phyloP scores from a whole-genome alignment of 1,140 invertebrate genomes.

The Scaptomyza pallida region DNA sequence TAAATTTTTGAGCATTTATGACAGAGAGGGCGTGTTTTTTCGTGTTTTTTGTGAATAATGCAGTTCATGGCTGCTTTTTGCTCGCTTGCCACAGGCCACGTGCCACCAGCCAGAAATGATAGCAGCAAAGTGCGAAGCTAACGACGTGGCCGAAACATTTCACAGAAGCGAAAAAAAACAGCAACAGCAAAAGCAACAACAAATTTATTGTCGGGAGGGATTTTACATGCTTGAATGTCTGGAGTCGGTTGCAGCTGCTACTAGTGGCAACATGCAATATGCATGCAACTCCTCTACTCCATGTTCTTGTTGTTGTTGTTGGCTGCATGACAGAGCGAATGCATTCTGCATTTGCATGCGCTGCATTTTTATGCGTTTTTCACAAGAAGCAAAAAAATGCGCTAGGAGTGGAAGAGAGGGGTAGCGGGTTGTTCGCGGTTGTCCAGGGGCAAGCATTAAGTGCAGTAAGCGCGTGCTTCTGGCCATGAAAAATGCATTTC shows the following conservation, averaged over 20 bases:
- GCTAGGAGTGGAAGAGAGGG: not conserved
- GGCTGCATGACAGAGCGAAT: conserved; percentile 3
- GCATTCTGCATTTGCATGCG: conserved; percentile 52
- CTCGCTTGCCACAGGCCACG: conserved; percentile 20
- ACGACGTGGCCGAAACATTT: conserved; percentile 66
- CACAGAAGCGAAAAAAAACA: conserved; percentile 1
- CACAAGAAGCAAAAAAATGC: conserved; percentile 55
- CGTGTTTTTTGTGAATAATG: conserved; percentile 72
- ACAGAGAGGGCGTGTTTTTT: too few species aligned
- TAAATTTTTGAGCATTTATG: conserved; percentile 43
- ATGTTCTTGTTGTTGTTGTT: conserved; percentile 37
- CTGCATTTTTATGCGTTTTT: conserved; percentile 68
- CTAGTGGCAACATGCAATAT: conserved; percentile 53
- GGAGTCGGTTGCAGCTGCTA: conserved; percentile 33
- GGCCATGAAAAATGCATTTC: conserved; percentile 75
- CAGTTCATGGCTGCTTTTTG: conserved; percentile 35
- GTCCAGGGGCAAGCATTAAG: conserved; percentile 3
- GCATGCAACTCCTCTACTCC: conserved; percentile 48
- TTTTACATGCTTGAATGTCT: not conserved
- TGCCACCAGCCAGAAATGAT: conserved; percentile 45
- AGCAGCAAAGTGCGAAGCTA: conserved; percentile 68
- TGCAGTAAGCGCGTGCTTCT: conserved; percentile 13
- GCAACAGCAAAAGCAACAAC: too few species aligned
- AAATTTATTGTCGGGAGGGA: not conserved
- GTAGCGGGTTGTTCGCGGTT: not conserved